These are phyloP conservation scores for Anguilla megastoma DNA, from an alignment of 2,797 vertebrate species.

Conservation along the genomic window DNA sequence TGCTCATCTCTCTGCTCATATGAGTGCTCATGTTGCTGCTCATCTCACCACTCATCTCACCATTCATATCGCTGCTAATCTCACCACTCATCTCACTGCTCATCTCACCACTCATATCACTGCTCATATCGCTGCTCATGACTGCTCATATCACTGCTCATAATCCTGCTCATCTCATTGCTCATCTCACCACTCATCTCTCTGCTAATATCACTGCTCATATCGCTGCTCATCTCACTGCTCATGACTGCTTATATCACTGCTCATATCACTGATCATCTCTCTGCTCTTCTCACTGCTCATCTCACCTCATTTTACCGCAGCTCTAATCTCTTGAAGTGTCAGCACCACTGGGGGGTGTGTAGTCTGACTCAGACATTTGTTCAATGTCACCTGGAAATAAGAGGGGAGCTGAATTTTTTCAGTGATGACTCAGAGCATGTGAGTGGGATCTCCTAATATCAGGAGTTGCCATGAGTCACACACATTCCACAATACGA, in stretches of 20 bases:
- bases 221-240: neutral
- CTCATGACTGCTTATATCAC: neutral
- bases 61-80: neutral
- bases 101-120: neutral
- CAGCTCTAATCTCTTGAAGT: neutral
- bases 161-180: neutral
- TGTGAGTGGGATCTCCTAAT: conserved; percentile 1
- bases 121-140: neutral
- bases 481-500: neutral
- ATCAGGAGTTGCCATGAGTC: neutral
- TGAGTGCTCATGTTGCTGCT: neutral
- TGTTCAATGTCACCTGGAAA: conserved; percentile 12
- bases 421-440: neutral
- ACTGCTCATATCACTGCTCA: neutral
- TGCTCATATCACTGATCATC: conserved; percentile 27
- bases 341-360: neutral
- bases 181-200: conserved; percentile 1
- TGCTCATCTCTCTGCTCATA: conserved; percentile 26
- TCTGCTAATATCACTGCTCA: neutral
- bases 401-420: neutral
- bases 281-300: neutral
- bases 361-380: neutral
- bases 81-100: neutral
- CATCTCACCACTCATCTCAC: conserved; percentile 1
- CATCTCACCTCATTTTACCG: neutral